Conservation (phyloP, 2,888 invertebrate genomes). For the Bimastos eiseni region DNA sequence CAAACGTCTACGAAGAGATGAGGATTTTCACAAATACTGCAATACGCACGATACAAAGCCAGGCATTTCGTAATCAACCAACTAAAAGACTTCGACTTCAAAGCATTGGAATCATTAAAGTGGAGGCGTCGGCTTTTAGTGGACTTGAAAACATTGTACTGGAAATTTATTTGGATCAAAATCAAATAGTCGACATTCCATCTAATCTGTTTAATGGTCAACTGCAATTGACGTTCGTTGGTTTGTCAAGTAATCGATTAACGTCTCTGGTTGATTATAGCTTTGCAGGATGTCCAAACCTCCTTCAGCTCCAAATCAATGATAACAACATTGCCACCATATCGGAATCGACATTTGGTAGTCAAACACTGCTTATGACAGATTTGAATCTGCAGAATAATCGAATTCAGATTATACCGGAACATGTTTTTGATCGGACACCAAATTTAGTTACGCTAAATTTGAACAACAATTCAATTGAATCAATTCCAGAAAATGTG, state of each 20-base stretch:
- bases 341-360: background rate
- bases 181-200: background rate
- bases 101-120: background rate
- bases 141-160: background rate
- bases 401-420: background rate
- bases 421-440: background rate
- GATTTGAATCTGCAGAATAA: conserved; percentile 6
- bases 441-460: background rate
- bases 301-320: background rate
- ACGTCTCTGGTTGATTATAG: background rate
- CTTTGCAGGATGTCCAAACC: background rate
- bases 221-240: background rate
- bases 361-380: background rate
- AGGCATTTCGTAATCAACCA: background rate
- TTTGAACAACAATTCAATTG: background rate
- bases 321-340: background rate
- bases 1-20: background rate
- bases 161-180: conserved; percentile 8
- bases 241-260: background rate
- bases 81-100: background rate
- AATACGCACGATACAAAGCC: background rate
- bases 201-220: background rate
- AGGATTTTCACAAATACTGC: background rate
- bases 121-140: background rate
- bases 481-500: background rate